These are phyloP conservation scores for Pitangus sulphuratus DNA, from an alignment of 2,797 vertebrate genomes.

Conservation along the genomic window DNA sequence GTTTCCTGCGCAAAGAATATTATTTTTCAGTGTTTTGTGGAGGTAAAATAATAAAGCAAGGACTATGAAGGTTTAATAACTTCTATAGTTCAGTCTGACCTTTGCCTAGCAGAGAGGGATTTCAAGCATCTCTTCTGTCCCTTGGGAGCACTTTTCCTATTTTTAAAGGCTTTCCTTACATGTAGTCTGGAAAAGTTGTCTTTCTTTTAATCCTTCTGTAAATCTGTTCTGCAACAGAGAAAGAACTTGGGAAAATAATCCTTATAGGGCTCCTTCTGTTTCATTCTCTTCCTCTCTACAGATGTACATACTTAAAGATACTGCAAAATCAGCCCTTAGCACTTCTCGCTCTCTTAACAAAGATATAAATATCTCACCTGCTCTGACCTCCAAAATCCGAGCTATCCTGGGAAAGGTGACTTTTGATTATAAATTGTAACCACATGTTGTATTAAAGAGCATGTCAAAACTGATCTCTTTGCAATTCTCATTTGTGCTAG, in stretches of 20 bases:
- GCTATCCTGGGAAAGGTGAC: not conserved
- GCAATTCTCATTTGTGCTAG: slow-evolving; percentile 8
- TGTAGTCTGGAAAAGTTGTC: not conserved
- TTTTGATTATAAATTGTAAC: slow-evolving; percentile 16
- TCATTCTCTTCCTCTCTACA: not conserved
- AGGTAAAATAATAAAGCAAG: not conserved
- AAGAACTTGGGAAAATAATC: not conserved
- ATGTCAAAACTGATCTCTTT: not conserved
- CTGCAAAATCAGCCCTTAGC: not conserved
- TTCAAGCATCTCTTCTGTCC: not conserved
- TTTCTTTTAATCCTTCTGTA: not conserved
- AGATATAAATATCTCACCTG: not conserved
- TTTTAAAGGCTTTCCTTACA: not conserved
- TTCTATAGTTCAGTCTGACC: not conserved
- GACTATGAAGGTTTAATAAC: not conserved
- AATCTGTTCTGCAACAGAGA: not conserved
- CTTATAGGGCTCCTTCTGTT: not conserved
- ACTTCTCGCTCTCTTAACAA: not conserved
- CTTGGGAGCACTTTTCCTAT: not conserved
- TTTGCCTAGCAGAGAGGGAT: not conserved
- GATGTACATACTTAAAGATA: not conserved
- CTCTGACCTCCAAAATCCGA: slow-evolving; percentile 19
- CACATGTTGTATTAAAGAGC: not conserved
- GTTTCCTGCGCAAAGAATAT: not conserved
- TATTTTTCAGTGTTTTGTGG: not conserved